Evolutionary conservation across 1,140 invertebrate genomes (phyloP).

Genomic region (Drosophila yakuba): DNA sequence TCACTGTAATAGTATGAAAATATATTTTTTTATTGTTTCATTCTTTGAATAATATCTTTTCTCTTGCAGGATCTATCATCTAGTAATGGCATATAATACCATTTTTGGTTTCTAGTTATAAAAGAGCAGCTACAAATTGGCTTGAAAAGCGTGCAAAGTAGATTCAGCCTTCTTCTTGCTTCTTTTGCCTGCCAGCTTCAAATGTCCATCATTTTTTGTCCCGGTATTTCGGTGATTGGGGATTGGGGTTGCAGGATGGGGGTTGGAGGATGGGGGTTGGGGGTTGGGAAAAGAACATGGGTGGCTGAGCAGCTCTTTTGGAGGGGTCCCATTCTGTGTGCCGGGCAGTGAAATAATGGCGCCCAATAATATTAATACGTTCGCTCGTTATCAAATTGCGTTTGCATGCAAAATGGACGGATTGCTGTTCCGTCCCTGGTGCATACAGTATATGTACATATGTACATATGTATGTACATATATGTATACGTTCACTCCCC

Average conservation of each 20-base stretch:
- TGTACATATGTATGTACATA: too few species aligned
- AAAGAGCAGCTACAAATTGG: background rate
- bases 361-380: constrained; percentile 84
- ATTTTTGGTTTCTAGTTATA: too few species aligned
- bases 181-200: constrained; percentile 24
- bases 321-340: constrained; percentile 19
- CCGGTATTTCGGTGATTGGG: background rate
- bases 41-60: too few species aligned
- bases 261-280: too few species aligned
- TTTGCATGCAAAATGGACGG: constrained; percentile 81
- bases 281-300: background rate
- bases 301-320: constrained; percentile 2
- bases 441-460: background rate
- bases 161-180: background rate
- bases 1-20: too few species aligned
- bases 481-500: background rate
- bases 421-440: constrained; percentile 35
- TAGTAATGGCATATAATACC: too few species aligned
- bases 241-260: too few species aligned
- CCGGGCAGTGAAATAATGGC: constrained; percentile 67
- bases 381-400: constrained; percentile 84
- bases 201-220: constrained; percentile 71
- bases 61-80: too few species aligned
- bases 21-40: too few species aligned
- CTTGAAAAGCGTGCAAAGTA: background rate